Evolutionary conservation across 2,888 invertebrate genomes (phyloP).

Genomic region (Cancer borealis): DNA sequence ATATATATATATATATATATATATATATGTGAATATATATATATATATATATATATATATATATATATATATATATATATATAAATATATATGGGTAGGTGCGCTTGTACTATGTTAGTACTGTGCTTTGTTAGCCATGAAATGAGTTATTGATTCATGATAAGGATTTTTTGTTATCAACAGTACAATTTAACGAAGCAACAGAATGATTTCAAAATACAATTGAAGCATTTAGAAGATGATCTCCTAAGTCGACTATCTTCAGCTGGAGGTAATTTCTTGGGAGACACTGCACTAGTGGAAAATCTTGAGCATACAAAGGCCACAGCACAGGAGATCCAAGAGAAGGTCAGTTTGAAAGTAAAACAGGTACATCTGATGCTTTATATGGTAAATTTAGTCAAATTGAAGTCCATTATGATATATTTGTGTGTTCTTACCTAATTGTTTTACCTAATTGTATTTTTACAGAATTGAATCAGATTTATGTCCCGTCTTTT

Average conservation of each 20-base stretch:
- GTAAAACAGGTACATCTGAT: not conserved
- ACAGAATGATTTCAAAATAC: slow-evolving; percentile 98
- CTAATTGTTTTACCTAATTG: too few relatives aligned
- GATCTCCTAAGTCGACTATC: slow-evolving; percentile 93
- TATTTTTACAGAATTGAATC: too few relatives aligned
- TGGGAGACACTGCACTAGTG: slow-evolving; percentile 95
- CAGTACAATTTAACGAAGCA: slow-evolving; percentile 94
- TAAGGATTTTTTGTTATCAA: not conserved
- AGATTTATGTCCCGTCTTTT: too few relatives aligned
- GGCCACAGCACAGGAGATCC: slow-evolving; percentile 96
- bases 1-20: slow-evolving; percentile 39
- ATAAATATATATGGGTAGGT: slow-evolving; percentile 36
- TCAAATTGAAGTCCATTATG: too few relatives aligned
- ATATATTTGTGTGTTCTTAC: too few relatives aligned
- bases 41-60: slow-evolving; percentile 42
- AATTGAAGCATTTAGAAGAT: slow-evolving; percentile 94
- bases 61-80: slow-evolving; percentile 2
- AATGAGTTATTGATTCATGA: not conserved
- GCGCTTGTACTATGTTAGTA: not conserved
- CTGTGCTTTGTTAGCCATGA: not conserved
- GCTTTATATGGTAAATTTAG: not conserved
- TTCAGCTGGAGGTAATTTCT: slow-evolving; percentile 94
- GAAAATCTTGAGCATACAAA: slow-evolving; percentile 98
- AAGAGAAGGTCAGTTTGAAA: slow-evolving; percentile 81
- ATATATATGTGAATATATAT: slow-evolving; percentile 40